Percentiles rank a stretch among this genome's conserved stretches.
phyloP scores from a whole-genome alignment of 1,140 invertebrate species.

The Paramacrobiotus metropolitanus region DNA sequence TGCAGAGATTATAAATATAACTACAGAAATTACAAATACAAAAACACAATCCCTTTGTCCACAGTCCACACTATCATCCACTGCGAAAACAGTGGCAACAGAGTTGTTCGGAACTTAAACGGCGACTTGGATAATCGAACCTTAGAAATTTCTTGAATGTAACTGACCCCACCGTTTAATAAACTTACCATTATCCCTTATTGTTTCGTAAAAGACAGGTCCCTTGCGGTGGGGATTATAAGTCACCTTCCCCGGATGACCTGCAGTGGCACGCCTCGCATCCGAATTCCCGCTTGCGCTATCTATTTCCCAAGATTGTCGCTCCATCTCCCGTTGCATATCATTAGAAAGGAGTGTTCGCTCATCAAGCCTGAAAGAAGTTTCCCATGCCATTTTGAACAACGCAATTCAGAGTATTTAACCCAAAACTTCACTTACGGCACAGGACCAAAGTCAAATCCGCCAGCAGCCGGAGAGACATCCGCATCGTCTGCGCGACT shows the following conservation, averaged over 20 bases:
- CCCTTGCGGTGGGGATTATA: not conserved
- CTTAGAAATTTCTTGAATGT: too few relatives aligned
- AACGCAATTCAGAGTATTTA: too few relatives aligned
- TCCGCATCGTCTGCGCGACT: not conserved
- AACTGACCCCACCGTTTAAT: not conserved
- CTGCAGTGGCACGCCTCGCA: not conserved
- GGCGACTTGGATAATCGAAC: too few relatives aligned
- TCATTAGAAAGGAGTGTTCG: not conserved
- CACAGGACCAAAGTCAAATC: not conserved
- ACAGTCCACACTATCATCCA: too few relatives aligned
- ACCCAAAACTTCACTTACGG: not conserved
- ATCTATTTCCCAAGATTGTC: not conserved
- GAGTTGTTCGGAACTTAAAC: too few relatives aligned
- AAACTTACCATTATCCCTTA: not conserved
- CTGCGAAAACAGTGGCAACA: too few relatives aligned
- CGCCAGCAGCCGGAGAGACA: too few relatives aligned
- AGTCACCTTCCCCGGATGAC: not conserved
- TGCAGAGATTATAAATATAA: too few relatives aligned
- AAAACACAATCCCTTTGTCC: too few relatives aligned
- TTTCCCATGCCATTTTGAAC: too few relatives aligned
- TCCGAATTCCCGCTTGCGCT: too few relatives aligned
- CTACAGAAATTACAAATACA: too few relatives aligned
- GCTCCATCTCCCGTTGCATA: conserved; percentile 1
- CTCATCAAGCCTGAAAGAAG: not conserved
- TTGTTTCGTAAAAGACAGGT: not conserved